Conservation (phyloP, 2,888 invertebrate genomes). For the Drosophila monieri region DNA sequence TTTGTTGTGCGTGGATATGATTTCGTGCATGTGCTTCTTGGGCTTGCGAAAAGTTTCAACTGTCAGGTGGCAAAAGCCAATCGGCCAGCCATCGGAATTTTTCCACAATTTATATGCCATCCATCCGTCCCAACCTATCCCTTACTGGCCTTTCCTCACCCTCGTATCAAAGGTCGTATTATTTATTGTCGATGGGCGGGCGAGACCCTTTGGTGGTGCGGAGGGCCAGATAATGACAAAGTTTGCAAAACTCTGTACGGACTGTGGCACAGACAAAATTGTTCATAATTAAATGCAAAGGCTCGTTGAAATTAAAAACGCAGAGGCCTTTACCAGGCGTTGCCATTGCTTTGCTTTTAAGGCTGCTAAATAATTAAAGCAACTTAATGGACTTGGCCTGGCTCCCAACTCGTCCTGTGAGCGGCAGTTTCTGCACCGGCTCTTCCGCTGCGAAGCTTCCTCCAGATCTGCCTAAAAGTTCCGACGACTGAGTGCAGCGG, state of each 20-base stretch:
- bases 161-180: slow-evolving; percentile 23
- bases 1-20: slow-evolving; percentile 78
- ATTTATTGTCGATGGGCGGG: slow-evolving; percentile 22
- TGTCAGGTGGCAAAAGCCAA: slow-evolving; percentile 78
- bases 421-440: not conserved
- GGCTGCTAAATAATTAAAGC: slow-evolving; percentile 75
- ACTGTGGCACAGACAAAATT: slow-evolving; percentile 35
- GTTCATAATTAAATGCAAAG: slow-evolving; percentile 75
- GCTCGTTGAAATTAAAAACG: slow-evolving; percentile 66
- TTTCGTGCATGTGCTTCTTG: slow-evolving; percentile 65
- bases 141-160: not conserved
- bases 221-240: slow-evolving; percentile 32
- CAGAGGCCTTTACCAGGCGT: slow-evolving; percentile 34
- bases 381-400: slow-evolving; percentile 74
- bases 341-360: slow-evolving; percentile 67
- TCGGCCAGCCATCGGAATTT: slow-evolving; percentile 67
- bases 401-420: slow-evolving; percentile 8
- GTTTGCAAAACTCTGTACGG: slow-evolving; percentile 28
- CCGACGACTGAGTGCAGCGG: slow-evolving; percentile 64
- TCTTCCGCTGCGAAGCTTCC: slow-evolving; percentile 21
- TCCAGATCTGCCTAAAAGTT: slow-evolving; percentile 58
- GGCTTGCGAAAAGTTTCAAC: slow-evolving; percentile 61
- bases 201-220: slow-evolving; percentile 27
- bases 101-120: slow-evolving; percentile 61
- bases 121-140: slow-evolving; percentile 2